These are phyloP conservation scores for Podarcis siculus DNA, from an alignment of 2,797 vertebrate species.

Conservation along the genomic window DNA sequence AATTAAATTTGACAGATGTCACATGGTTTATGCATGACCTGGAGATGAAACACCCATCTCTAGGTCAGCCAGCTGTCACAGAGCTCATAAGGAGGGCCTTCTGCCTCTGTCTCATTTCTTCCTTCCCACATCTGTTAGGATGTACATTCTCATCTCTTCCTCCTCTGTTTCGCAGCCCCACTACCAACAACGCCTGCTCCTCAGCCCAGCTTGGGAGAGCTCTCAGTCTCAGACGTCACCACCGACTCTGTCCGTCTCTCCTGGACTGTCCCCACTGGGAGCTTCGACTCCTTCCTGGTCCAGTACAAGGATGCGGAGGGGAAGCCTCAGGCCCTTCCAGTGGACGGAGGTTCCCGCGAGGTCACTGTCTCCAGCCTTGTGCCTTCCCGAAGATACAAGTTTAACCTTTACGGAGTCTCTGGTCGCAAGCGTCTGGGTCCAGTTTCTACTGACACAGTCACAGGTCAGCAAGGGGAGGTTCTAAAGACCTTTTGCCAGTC, in stretches of 20 bases:
- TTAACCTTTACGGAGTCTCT: constrained; percentile 61
- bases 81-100: not conserved
- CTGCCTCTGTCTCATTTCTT: not conserved
- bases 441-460: constrained; percentile 35
- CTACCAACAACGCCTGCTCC: not conserved
- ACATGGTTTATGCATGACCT: too few species aligned
- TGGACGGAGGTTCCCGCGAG: constrained; percentile 31
- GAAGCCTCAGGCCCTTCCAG: constrained; percentile 50
- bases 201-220: constrained; percentile 9
- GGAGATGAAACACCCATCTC: too few species aligned
- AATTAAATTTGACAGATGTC: not conserved
- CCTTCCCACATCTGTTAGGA: not conserved
- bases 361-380: constrained; percentile 43
- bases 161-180: not conserved
- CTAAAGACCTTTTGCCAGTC: too few species aligned
- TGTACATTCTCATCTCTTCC: not conserved
- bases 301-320: constrained; percentile 46
- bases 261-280: constrained; percentile 45
- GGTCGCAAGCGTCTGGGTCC: constrained; percentile 50
- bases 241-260: constrained; percentile 51
- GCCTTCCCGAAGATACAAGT: constrained; percentile 62
- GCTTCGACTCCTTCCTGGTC: constrained; percentile 37
- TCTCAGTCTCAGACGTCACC: constrained; percentile 56
- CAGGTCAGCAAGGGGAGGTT: constrained; percentile 46
- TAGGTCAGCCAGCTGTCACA: not conserved